Conservation (phyloP, 2,888 invertebrate species). For the Adineta ricciae region DNA sequence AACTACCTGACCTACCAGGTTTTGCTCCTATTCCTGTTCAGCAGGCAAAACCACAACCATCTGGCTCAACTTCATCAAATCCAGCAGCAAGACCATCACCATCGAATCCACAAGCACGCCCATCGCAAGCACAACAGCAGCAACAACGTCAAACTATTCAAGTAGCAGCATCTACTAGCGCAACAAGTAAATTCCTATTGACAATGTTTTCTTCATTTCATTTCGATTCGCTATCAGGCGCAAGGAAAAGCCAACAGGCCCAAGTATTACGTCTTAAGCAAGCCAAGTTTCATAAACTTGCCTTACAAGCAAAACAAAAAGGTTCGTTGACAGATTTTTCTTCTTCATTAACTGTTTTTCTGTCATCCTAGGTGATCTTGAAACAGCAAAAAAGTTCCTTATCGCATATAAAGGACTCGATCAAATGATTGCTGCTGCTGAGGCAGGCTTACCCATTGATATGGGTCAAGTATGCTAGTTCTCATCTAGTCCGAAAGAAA, state of each 20-base stretch:
- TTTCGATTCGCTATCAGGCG: background rate
- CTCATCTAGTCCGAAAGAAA: too few species aligned
- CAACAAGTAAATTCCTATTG: background rate
- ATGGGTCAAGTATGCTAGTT: slow-evolving; percentile 46
- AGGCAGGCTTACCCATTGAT: slow-evolving; percentile 66
- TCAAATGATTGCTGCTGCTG: slow-evolving; percentile 73
- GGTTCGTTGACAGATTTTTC: slow-evolving; percentile 49
- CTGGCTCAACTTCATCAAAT: background rate
- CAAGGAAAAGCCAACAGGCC: slow-evolving; percentile 47
- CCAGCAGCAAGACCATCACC: background rate
- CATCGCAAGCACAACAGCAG: background rate
- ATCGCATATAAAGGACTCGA: slow-evolving; percentile 63
- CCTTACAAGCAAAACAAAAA: slow-evolving; percentile 72
- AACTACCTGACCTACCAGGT: slow-evolving; percentile 76
- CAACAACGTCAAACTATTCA: background rate
- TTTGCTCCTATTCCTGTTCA: slow-evolving; percentile 43
- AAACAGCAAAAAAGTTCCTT: background rate
- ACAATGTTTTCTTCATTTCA: background rate
- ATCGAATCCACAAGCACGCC: background rate
- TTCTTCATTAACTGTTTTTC: too few species aligned
- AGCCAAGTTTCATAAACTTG: slow-evolving; percentile 74
- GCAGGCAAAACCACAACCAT: background rate
- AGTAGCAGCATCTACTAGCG: background rate
- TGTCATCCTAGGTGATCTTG: background rate
- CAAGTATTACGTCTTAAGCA: slow-evolving; percentile 65